Conservation (phyloP, 2,113 vertebrate genomes). For the Oenanthe oenanthe region DNA sequence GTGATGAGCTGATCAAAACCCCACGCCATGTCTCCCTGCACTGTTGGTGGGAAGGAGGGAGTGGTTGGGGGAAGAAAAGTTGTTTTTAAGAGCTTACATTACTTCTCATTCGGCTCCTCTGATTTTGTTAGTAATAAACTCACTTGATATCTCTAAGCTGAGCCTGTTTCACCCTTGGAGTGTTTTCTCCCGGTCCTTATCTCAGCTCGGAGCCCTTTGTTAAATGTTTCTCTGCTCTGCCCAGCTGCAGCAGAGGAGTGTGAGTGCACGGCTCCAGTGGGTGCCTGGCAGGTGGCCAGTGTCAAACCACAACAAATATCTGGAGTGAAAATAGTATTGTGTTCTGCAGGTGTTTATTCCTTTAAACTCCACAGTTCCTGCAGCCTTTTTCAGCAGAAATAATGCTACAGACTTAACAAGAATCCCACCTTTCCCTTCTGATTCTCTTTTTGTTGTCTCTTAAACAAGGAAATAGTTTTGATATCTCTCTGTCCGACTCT, state of each 20-base stretch:
- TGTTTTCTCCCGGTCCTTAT: neutral
- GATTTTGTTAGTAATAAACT: too few relatives aligned
- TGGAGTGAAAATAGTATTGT: neutral
- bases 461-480: neutral
- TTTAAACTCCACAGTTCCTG: neutral
- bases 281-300: neutral
- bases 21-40: fast-evolving
- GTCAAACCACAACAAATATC: neutral
- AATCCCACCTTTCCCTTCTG: neutral
- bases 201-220: fast-evolving
- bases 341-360: neutral
- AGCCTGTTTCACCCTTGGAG: neutral
- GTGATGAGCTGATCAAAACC: neutral
- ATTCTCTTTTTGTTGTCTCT: neutral
- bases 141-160: neutral
- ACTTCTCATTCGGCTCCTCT: neutral
- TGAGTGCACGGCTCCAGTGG: fast-evolving
- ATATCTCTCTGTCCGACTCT: neutral
- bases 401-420: neutral
- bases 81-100: neutral
- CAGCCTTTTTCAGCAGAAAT: neutral
- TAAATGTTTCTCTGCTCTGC: neutral
- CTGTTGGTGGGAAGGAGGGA: fast-evolving
- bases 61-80: fast-evolving
- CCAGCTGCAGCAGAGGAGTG: neutral